Evolutionary conservation across 2,113 vertebrate genomes (phyloP).

Genomic region (Varanus komodoensis): DNA sequence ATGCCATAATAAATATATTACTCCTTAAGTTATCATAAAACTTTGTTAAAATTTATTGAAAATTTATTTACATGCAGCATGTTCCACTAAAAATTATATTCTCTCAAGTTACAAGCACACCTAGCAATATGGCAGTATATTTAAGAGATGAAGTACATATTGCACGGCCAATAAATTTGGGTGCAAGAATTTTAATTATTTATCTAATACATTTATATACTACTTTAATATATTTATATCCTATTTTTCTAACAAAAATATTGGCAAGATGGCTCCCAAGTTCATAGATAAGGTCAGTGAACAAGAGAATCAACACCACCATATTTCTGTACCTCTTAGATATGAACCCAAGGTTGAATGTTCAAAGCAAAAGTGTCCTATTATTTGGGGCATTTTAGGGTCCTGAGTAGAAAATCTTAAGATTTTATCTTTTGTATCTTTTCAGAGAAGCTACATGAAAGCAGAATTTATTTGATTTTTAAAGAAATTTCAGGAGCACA

Average conservation of each 20-base stretch:
- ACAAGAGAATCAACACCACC: not conserved
- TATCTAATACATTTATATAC: not conserved
- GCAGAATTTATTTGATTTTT: not conserved
- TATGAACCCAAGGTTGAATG: not conserved
- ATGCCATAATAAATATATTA: too few relatives aligned
- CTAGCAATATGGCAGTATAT: not conserved
- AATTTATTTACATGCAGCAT: not conserved
- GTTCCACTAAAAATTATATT: not conserved
- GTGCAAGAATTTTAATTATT: not conserved
- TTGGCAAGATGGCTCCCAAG: not conserved
- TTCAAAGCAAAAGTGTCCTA: not conserved
- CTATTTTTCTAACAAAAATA: not conserved
- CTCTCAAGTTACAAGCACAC: not conserved
- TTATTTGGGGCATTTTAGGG: not conserved
- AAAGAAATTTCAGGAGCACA: not conserved
- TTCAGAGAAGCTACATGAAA: not conserved
- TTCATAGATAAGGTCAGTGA: not conserved
- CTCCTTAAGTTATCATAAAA: not conserved
- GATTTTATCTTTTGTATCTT: not conserved
- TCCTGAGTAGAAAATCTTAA: not conserved
- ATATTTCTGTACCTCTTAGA: not conserved
- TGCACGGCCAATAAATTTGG: not conserved
- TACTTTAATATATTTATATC: too few relatives aligned
- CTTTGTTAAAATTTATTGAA: not conserved
- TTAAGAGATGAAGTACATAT: not conserved